Conservation (phyloP, 64 coral and sea anemone genomes). For the Cladopsammia gracilis region DNA sequence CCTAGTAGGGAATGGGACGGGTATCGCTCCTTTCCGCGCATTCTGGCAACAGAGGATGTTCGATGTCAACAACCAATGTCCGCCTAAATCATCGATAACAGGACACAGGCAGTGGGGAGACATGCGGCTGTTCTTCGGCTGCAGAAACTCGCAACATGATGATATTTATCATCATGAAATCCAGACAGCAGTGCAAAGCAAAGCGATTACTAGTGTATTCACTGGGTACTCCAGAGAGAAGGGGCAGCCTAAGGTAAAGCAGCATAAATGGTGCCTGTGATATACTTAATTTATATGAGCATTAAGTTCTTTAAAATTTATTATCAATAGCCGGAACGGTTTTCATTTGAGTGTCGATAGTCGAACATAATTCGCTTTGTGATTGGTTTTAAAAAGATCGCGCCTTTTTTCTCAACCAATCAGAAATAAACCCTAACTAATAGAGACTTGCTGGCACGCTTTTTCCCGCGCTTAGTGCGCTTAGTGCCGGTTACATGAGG, state of each 20-base stretch:
- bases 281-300: no score
- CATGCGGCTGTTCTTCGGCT: slow-evolving; percentile 59
- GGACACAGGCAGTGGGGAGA: slow-evolving; percentile 40
- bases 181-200: slow-evolving; percentile 2
- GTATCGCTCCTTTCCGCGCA: slow-evolving; percentile 71
- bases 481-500: no score
- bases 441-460: no score
- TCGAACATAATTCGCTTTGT: no score
- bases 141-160: slow-evolving; percentile 34
- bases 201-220: neutral
- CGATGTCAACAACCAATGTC: slow-evolving; percentile 26
- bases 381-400: no score
- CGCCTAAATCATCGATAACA: neutral
- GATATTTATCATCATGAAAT: slow-evolving; percentile 60
- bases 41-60: slow-evolving; percentile 74
- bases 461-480: no score
- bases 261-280: no score
- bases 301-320: no score
- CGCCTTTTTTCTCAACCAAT: no score
- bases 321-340: no score
- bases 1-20: slow-evolving; percentile 64
- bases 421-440: no score
- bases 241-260: slow-evolving; percentile 45
- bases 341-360: no score
- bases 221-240: slow-evolving; percentile 58